Evolutionary conservation across 2,797 vertebrate genomes (phyloP).

Genomic region (Oreochromis grahami): DNA sequence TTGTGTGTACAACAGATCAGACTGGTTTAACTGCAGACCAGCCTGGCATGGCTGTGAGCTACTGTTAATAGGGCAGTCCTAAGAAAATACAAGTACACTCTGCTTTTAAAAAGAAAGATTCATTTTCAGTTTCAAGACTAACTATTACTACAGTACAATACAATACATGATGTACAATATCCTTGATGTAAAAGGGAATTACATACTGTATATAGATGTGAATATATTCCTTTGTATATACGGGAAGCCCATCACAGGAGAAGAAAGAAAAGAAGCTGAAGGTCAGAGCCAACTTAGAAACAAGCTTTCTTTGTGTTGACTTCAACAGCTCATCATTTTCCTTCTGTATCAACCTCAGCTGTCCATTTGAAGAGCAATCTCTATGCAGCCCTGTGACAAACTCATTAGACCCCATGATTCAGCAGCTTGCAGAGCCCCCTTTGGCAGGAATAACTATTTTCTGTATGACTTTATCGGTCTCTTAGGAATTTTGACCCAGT

Average conservation of each 20-base stretch:
- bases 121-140: not conserved
- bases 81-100: not conserved
- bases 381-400: not conserved
- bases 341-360: not conserved
- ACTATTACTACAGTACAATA: not conserved
- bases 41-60: not conserved
- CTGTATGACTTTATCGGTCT: not conserved
- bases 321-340: not conserved
- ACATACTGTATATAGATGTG: not conserved
- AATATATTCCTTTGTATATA: not conserved
- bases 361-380: not conserved
- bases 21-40: not conserved
- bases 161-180: not conserved
- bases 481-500: not conserved
- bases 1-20: not conserved
- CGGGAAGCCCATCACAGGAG: not conserved
- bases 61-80: not conserved
- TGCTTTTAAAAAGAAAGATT: not conserved
- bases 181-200: not conserved
- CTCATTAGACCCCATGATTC: not conserved
- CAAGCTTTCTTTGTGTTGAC: not conserved
- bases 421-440: not conserved
- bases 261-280: not conserved
- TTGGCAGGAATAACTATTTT: not conserved
- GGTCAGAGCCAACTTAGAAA: not conserved